Conservation (phyloP, 2,888 invertebrate genomes). For the Limnephilus marmoratus region DNA sequence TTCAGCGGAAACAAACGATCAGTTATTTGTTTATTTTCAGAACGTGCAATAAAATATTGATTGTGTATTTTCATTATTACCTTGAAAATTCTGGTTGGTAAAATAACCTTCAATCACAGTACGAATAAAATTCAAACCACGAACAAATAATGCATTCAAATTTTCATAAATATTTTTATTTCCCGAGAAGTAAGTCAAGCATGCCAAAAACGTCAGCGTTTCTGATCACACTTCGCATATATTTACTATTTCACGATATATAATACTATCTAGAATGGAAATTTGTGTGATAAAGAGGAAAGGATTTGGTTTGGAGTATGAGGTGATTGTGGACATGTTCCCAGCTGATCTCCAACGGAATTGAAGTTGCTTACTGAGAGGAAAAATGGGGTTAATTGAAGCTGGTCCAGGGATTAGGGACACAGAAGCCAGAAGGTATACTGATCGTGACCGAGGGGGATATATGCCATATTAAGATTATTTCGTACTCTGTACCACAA, state of each 20-base stretch:
- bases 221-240: background rate
- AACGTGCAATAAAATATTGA: background rate
- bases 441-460: conserved; percentile 25
- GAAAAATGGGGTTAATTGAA: conserved; percentile 44
- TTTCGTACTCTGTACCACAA: background rate
- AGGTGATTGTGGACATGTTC: conserved; percentile 14
- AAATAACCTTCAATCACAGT: background rate
- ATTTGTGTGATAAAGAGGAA: background rate
- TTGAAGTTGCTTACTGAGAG: conserved; percentile 34
- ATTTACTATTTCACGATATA: background rate
- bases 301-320: conserved; percentile 27
- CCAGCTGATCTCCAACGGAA: conserved; percentile 25
- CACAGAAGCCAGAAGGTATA: conserved; percentile 21
- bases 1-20: background rate
- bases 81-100: background rate
- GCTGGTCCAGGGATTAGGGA: conserved; percentile 2
- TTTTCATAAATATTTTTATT: background rate
- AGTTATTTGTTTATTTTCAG: background rate
- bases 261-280: background rate
- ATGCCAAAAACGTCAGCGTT: background rate
- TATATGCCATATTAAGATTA: conserved; percentile 35
- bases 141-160: too few species aligned
- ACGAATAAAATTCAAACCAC: background rate
- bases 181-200: background rate
- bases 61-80: background rate